Evolutionary conservation across 2,113 vertebrate species (phyloP).

Genomic region (Ochotona curzoniae): DNA sequence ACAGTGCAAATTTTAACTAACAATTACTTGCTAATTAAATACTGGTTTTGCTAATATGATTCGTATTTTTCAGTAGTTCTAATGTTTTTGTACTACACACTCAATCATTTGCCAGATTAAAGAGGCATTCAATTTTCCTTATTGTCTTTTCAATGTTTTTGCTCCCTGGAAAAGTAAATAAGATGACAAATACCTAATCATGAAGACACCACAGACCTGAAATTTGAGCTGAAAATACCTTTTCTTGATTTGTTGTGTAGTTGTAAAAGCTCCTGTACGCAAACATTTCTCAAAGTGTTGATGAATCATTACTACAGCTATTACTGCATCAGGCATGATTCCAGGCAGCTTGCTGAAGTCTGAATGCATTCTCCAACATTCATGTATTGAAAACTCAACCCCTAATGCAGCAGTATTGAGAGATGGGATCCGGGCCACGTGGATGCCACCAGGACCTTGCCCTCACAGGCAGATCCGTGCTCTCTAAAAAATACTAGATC

Average conservation of each 20-base stretch:
- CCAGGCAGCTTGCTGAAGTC: background rate
- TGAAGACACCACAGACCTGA: background rate
- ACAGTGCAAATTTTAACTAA: slow-evolving; percentile 19
- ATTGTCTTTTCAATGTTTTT: background rate
- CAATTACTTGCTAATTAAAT: slow-evolving; percentile 13
- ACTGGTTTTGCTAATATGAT: background rate
- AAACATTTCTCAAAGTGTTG: background rate
- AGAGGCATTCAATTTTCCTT: background rate
- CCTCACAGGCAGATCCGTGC: background rate
- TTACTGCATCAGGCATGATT: background rate
- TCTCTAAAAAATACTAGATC: no score
- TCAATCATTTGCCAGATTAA: background rate
- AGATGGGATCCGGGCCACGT: background rate
- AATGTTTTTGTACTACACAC: background rate
- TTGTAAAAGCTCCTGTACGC: background rate
- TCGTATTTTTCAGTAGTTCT: background rate
- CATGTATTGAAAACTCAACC: background rate
- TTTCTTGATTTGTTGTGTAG: background rate
- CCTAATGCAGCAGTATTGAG: background rate
- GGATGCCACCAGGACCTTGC: no score
- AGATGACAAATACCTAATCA: background rate
- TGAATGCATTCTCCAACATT: background rate
- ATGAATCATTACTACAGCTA: background rate
- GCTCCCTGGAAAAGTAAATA: background rate
- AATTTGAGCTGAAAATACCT: background rate